phyloP scores from a whole-genome alignment of 2,797 vertebrate species.

The Neomorphus geoffroyi region DNA sequence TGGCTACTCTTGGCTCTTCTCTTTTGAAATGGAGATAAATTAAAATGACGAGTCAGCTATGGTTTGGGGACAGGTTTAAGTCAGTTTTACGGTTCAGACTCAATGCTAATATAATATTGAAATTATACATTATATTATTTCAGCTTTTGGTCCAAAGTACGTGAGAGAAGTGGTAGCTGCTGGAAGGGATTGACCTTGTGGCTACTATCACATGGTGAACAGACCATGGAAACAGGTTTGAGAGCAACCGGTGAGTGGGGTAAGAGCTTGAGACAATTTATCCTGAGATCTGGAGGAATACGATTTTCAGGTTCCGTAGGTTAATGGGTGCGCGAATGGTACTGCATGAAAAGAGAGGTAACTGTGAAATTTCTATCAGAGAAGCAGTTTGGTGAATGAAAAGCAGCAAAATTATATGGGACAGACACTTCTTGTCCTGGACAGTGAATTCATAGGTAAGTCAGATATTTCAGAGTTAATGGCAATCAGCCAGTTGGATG shows the following conservation, averaged over 20 bases:
- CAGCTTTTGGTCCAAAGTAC: not conserved
- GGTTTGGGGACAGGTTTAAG: not conserved
- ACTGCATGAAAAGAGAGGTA: not conserved
- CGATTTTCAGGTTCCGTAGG: not conserved
- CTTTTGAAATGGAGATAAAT: not conserved
- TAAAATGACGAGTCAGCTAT: not conserved
- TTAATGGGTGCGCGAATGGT: not conserved
- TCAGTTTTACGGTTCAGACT: not conserved
- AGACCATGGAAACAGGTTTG: not conserved
- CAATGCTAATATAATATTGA: not conserved
- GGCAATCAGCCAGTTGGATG: conserved; percentile 61
- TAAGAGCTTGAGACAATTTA: not conserved
- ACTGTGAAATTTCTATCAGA: not conserved
- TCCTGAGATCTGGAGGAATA: not conserved
- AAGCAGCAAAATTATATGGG: not conserved
- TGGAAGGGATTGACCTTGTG: not conserved
- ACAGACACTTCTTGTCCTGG: not conserved
- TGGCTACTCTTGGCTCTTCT: not conserved
- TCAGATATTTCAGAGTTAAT: conserved; percentile 40
- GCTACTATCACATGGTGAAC: rapidly evolving
- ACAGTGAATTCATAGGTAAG: conserved; percentile 31
- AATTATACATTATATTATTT: not conserved
- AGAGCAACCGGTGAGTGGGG: not conserved
- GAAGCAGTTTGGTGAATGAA: not conserved
- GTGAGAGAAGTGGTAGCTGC: not conserved